Conservation (phyloP, 1,140 invertebrate species). For the Heliconius hewitsoni region DNA sequence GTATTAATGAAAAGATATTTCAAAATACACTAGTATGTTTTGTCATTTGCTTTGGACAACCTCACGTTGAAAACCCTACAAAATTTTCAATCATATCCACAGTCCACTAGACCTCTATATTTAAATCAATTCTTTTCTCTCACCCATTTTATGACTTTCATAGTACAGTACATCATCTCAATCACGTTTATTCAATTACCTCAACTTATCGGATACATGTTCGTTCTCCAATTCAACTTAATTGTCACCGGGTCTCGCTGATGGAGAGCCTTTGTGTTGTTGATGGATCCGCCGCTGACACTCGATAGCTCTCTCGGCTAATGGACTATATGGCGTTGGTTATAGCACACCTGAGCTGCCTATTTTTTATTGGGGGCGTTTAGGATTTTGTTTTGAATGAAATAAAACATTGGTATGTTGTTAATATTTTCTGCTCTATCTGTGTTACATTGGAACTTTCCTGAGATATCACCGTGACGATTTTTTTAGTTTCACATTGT, state of each 20-base stretch:
- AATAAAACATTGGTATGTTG: not conserved
- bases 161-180: not conserved
- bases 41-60: no score
- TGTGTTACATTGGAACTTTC: no score
- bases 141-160: not conserved
- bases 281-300: conserved; percentile 34
- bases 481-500: no score
- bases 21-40: no score
- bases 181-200: not conserved
- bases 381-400: not conserved
- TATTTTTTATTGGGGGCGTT: not conserved
- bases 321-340: conserved; percentile 33
- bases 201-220: conserved; percentile 7
- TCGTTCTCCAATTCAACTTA: conserved; percentile 24
- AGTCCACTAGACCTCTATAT: not conserved
- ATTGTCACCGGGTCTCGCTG: conserved; percentile 27
- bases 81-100: not conserved
- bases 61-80: no score
- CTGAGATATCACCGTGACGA: no score
- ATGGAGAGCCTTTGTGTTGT: conserved; percentile 35
- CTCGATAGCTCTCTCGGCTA: conserved; percentile 34
- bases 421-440: not conserved
- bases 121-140: not conserved
- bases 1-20: no score
- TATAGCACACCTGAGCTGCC: conserved; percentile 35